Percentiles rank a stretch among this genome's conserved stretches.
phyloP scores from a whole-genome alignment of 1,140 invertebrate species.

The Diuraphis noxia region DNA sequence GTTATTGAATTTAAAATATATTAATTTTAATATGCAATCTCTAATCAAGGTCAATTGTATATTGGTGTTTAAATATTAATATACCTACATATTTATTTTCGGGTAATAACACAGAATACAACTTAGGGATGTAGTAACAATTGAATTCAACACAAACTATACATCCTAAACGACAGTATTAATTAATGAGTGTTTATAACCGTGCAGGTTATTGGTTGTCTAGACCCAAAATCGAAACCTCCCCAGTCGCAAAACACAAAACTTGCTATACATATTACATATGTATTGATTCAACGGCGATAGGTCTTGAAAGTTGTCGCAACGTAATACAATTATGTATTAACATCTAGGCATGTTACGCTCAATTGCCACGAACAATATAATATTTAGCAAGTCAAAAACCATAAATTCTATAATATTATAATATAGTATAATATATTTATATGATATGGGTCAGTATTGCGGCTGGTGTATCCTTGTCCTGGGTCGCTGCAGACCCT shows the following conservation, averaged over 20 bases:
- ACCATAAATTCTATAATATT: background rate
- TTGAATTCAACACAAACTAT: background rate
- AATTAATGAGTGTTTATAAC: background rate
- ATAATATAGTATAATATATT: background rate
- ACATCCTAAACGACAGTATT: background rate
- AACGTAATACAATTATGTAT: background rate
- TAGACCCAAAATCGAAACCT: background rate
- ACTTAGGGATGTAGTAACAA: no score
- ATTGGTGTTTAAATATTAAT: no score
- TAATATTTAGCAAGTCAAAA: background rate
- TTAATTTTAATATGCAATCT: no score
- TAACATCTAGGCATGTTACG: no score
- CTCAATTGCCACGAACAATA: background rate
- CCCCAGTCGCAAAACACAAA: background rate
- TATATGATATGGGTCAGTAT: slow-evolving; percentile 14
- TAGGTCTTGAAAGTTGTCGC: background rate
- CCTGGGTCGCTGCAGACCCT: background rate
- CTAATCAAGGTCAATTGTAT: no score
- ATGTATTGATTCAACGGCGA: background rate
- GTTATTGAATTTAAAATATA: no score
- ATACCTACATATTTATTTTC: no score
- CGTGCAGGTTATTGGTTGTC: background rate
- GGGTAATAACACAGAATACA: no score
- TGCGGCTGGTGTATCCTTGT: background rate
- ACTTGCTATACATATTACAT: background rate